phyloP scores from a whole-genome alignment of 2,797 vertebrate species.

The Thripadectes ignobilis region DNA sequence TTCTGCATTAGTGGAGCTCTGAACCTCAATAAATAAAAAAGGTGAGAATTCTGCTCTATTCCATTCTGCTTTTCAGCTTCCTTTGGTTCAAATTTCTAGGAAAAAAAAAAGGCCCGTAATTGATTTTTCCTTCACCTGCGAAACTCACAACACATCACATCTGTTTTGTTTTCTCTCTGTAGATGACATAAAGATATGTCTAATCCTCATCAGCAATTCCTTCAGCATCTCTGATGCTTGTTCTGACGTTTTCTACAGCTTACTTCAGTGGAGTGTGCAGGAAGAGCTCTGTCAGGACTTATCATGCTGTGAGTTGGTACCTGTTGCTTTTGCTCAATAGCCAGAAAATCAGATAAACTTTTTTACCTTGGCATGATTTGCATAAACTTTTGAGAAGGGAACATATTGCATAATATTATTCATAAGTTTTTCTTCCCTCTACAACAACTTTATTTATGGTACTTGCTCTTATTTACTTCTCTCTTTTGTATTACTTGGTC shows the following conservation, averaged over 20 bases:
- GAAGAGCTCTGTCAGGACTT: background rate
- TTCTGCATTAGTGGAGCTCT: background rate
- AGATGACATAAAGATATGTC: background rate
- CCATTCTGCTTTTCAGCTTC: background rate
- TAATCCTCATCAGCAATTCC: background rate
- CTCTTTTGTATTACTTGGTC: background rate
- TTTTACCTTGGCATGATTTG: background rate
- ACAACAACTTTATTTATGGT: background rate
- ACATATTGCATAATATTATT: background rate
- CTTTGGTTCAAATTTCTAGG: background rate
- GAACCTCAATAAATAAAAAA: conserved; percentile 20
- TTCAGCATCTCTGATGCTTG: background rate
- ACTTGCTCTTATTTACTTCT: background rate
- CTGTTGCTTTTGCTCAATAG: background rate
- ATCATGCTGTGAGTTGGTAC: rapidly evolving
- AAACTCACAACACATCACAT: background rate
- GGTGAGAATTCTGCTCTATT: background rate
- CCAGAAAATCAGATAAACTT: background rate
- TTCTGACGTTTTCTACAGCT: background rate
- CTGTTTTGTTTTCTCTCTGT: conserved; percentile 13
- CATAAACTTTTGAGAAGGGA: background rate
- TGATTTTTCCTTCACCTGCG: conserved; percentile 35
- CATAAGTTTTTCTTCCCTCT: background rate
- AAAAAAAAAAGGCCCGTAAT: background rate
- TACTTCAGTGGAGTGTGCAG: background rate